Base-by-base conservation (phyloP, 1,140 invertebrate genomes). In the Drusus annulatus region DNA sequence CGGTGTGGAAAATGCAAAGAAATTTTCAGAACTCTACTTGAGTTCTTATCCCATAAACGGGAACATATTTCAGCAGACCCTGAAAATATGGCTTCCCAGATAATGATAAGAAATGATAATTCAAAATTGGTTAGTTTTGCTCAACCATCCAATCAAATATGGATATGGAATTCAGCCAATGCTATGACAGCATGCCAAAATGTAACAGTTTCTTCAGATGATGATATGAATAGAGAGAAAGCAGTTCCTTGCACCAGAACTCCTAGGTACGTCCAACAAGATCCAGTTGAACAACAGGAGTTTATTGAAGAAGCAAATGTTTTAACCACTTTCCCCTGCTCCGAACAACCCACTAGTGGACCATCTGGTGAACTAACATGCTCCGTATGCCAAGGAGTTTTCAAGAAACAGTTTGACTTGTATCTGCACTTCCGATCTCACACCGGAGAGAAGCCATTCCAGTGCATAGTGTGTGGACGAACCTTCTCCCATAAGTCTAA, bases 1-100 rank as follows among this genome's bases (percentile, higher is more conserved):
- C 90, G 92, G 81, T 93, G 92, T 89, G 92, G 92, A 6, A 89
- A 89, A 85, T 93, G 92, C 84, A 92, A 92, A 85, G 89, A 89
- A 79, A 89, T 90, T 81, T 93, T 92, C 84, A 88, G 87, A 23
- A 89, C 89, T 0, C 86, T 93, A 69, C 63, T 85, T 52, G 76
- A 86, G 7, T 93, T 93, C 84, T 83, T 92, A n/a, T 84, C 84
- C 31, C 92, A 93, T 85, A 93, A 93, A 85, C 89, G 89, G 77
- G 76, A 78, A 45, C 80, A 81, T 65, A 28, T 52, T 28, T 7
- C 73, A 7, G 15, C 51, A n/a, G 23, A 54, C 10, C 60, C 13
- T 31, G 52, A 69, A 7, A 17, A 77, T 13, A 51, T 65, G 10
- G n/a, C 69, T 21, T 36, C 69, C 13, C 52, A 81, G 23, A 36